Conservation (phyloP, 2,888 invertebrate genomes). For the Callyntrura sp. region DNA sequence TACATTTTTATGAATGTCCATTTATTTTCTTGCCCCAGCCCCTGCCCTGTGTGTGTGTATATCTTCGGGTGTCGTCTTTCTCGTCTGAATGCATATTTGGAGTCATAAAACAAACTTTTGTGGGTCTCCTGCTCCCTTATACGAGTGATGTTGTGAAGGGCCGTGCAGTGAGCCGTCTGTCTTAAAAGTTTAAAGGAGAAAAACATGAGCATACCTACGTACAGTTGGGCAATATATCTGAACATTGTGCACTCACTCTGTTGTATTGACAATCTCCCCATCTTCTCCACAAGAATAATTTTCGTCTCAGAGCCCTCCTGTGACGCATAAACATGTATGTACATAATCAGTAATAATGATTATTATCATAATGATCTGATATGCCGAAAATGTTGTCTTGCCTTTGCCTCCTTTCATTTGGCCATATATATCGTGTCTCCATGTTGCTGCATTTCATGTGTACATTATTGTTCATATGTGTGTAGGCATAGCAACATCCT, state of each 20-base stretch:
- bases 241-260: background rate
- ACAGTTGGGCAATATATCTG: background rate
- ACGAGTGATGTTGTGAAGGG: background rate
- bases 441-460: too few species aligned
- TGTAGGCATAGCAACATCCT: background rate
- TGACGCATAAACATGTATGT: constrained; percentile 51
- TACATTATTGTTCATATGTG: background rate
- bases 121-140: background rate
- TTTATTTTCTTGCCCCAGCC: background rate
- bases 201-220: background rate
- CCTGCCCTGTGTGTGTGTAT: too few species aligned
- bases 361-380: background rate
- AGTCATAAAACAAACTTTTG: constrained; percentile 50
- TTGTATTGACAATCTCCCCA: constrained; percentile 25
- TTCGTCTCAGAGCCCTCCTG: constrained; percentile 59
- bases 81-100: constrained; percentile 42
- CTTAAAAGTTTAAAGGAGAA: background rate
- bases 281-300: constrained; percentile 43
- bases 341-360: constrained; percentile 2
- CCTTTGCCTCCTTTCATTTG: background rate
- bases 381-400: too few species aligned
- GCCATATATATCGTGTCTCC: too few species aligned
- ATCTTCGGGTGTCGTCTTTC: constrained; percentile 29
- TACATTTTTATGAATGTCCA: constrained; percentile 20
- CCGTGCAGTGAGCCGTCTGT: background rate